Evolutionary conservation across 2,113 vertebrate genomes (phyloP).

Genomic region (Morone chrysops): DNA sequence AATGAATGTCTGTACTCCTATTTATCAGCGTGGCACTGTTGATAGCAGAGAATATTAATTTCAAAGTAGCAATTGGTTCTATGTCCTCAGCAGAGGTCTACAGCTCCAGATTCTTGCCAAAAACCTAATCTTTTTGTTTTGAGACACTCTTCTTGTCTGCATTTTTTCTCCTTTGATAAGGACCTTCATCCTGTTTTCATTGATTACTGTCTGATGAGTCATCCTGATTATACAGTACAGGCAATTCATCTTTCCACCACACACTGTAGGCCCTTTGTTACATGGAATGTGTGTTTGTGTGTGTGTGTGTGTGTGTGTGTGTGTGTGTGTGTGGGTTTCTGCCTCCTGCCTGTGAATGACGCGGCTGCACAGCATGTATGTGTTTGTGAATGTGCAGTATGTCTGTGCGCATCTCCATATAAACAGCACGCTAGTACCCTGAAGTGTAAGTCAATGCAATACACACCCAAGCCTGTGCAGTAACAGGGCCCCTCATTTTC

Average conservation of each 20-base stretch:
- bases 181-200: slow-evolving; percentile 83
- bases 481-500: slow-evolving; percentile 74
- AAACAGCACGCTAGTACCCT: slow-evolving; percentile 74
- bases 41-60: slow-evolving; percentile 73
- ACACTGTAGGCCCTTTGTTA: slow-evolving; percentile 84
- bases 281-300: slow-evolving; percentile 72
- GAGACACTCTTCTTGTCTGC: slow-evolving; percentile 80
- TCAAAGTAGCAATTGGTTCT: slow-evolving; percentile 67
- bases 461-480: slow-evolving; percentile 60
- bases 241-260: slow-evolving; percentile 79
- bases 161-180: slow-evolving; percentile 83
- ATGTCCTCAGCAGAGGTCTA: slow-evolving; percentile 53
- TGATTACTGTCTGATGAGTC: slow-evolving; percentile 85
- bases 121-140: slow-evolving; percentile 76
- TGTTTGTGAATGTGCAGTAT: slow-evolving; percentile 60
- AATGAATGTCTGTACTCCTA: slow-evolving; percentile 55
- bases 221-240: slow-evolving; percentile 81
- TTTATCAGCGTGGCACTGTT: slow-evolving; percentile 65
- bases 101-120: slow-evolving; percentile 71
- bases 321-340: slow-evolving; percentile 39
- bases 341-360: slow-evolving; percentile 58
- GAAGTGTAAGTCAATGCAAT: slow-evolving; percentile 61
- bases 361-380: slow-evolving; percentile 47
- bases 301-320: slow-evolving; percentile 58
- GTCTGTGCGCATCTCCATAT: slow-evolving; percentile 66